Percentiles rank a stretch among this genome's conserved stretches.
Conservation (phyloP, 2,113 vertebrate species). For the Microtus richardsoni region DNA sequence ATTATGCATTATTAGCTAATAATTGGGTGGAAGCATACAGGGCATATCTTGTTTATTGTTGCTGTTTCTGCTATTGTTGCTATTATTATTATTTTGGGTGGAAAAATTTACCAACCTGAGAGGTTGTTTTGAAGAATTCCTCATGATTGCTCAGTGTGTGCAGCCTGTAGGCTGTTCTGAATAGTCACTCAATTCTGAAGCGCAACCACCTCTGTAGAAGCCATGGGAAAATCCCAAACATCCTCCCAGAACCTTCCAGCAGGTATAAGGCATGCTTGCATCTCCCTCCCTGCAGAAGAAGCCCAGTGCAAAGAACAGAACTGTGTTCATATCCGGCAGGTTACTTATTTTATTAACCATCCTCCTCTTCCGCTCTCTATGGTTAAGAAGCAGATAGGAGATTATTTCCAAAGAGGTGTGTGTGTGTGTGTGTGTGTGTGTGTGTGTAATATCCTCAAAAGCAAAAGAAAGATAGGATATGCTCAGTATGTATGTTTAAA, state of each 20-base stretch:
- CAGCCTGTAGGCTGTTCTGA: constrained; percentile 50
- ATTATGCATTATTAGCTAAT: constrained; percentile 85
- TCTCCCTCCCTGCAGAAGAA: not conserved
- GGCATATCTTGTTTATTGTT: constrained; percentile 80
- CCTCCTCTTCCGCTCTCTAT: not conserved
- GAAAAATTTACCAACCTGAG: constrained; percentile 78
- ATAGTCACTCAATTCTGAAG: constrained; percentile 49
- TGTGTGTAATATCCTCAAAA: not conserved
- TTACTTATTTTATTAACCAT: not conserved
- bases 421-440: not conserved
- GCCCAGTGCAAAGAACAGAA: not conserved
- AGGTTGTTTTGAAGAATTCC: constrained; percentile 70
- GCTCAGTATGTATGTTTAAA: not conserved
- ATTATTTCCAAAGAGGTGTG: too few relatives aligned
- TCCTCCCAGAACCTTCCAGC: constrained; percentile 12
- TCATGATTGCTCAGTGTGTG: constrained; percentile 61
- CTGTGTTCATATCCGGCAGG: not conserved
- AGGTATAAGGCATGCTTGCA: constrained; percentile 34
- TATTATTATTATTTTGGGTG: constrained; percentile 77
- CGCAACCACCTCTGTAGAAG: constrained; percentile 53
- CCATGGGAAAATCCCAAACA: constrained; percentile 52
- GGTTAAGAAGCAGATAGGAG: not conserved
- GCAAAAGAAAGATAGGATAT: not conserved
- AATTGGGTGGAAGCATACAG: constrained; percentile 79
- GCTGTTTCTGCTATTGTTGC: constrained; percentile 67